Evolutionary conservation across 1,140 invertebrate species (phyloP).

Genomic region (Tetragonula clypearis): DNA sequence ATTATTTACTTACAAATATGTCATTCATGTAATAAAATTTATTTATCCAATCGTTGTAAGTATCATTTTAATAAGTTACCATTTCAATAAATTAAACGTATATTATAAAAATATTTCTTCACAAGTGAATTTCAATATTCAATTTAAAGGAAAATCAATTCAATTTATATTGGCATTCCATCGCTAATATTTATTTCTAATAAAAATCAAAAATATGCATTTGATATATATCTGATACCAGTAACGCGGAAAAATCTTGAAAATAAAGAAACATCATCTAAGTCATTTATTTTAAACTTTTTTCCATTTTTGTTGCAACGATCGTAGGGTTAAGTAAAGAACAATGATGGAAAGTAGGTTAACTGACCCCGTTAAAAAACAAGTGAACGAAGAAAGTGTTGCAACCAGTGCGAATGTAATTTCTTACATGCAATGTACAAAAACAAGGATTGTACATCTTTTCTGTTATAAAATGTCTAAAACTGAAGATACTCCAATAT

Average conservation of each 20-base stretch:
- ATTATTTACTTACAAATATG: too few species aligned
- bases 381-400: background rate
- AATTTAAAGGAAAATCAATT: too few species aligned
- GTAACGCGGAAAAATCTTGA: background rate
- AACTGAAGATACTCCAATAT: background rate
- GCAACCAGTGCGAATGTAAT: background rate
- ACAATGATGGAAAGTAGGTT: background rate
- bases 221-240: background rate
- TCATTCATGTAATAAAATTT: too few species aligned
- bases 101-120: too few species aligned
- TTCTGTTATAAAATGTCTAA: background rate
- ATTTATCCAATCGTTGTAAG: too few species aligned
- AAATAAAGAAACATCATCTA: background rate
- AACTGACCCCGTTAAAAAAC: background rate
- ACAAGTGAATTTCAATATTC: too few species aligned
- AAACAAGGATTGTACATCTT: background rate
- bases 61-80: too few species aligned
- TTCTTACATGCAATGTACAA: background rate
- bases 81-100: too few species aligned
- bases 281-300: background rate
- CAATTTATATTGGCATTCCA: background rate
- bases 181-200: background rate
- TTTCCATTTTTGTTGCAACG: background rate
- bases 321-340: background rate
- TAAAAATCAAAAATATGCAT: background rate